These are phyloP conservation scores for Drosophila algonquin DNA, from an alignment of 2,888 invertebrate species.

Conservation along the genomic window DNA sequence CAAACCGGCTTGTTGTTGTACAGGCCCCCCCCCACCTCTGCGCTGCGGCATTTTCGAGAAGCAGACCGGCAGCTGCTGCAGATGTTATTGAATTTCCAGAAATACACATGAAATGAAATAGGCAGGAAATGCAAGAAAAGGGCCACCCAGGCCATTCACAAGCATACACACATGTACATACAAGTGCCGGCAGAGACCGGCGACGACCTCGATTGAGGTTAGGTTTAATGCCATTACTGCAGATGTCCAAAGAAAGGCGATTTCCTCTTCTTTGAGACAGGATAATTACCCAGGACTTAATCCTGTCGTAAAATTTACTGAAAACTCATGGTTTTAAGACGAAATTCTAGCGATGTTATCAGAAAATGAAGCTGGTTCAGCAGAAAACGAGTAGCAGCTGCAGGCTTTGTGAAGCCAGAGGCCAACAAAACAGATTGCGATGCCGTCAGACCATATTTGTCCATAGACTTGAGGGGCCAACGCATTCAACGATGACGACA, in stretches of 20 bases:
- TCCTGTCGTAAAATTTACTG: background rate
- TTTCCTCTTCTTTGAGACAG: background rate
- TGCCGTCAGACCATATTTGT: slow-evolving; percentile 24
- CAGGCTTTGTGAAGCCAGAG: slow-evolving; percentile 7
- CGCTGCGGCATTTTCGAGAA: slow-evolving; percentile 43
- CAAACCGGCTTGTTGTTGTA: slow-evolving; percentile 57
- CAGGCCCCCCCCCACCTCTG: background rate
- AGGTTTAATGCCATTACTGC: slow-evolving; percentile 11
- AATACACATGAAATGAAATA: slow-evolving; percentile 24
- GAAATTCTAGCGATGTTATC: background rate
- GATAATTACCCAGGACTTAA: background rate
- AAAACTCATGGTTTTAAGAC: background rate
- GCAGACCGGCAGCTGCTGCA: slow-evolving; percentile 51
- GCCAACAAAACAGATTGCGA: slow-evolving; percentile 9
- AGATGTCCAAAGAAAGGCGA: background rate
- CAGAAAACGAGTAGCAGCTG: slow-evolving; percentile 15
- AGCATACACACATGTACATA: background rate
- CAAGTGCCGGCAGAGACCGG: slow-evolving; percentile 15
- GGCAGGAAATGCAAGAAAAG: slow-evolving; percentile 53
- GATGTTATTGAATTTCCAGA: slow-evolving; percentile 49
- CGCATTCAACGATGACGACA: slow-evolving; percentile 21
- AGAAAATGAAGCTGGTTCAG: background rate
- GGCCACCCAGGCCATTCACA: slow-evolving; percentile 19
- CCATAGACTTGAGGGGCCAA: slow-evolving; percentile 1
- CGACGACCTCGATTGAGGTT: slow-evolving; percentile 33